These are phyloP conservation scores for Rhinogobio ventralis DNA, from an alignment of 2,797 vertebrate species.

Conservation along the genomic window DNA sequence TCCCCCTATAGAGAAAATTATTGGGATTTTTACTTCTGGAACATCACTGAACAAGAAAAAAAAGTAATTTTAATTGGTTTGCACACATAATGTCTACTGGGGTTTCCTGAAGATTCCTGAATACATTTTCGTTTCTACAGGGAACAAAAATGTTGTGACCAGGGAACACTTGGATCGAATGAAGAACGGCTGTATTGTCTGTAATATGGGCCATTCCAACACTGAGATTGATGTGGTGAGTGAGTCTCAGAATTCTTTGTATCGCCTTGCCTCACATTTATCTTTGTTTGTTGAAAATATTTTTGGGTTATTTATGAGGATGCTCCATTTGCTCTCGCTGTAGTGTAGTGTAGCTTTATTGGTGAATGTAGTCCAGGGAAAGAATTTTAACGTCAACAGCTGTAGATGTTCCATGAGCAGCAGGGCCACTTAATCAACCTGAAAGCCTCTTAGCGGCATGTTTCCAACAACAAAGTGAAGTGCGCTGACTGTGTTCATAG, in stretches of 20 bases:
- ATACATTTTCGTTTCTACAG: slow-evolving; percentile 68
- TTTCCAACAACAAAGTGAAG: slow-evolving; percentile 8
- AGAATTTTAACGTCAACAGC: slow-evolving; percentile 21
- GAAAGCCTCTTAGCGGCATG: slow-evolving; percentile 48
- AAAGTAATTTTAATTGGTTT: not conserved
- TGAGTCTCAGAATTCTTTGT: not conserved
- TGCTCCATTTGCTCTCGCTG: not conserved
- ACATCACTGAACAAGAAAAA: not conserved
- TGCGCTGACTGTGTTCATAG: slow-evolving; percentile 2
- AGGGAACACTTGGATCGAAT: slow-evolving; percentile 95
- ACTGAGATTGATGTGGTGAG: slow-evolving; percentile 98
- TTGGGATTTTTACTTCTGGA: not conserved
- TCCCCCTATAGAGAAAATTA: not conserved
- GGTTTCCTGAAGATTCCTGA: not conserved
- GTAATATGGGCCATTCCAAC: slow-evolving; percentile 99
- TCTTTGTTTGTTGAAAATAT: not conserved
- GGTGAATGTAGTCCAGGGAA: not conserved
- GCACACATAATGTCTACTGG: not conserved
- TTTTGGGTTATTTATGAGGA: not conserved
- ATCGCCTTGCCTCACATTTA: not conserved
- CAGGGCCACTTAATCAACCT: slow-evolving; percentile 35
- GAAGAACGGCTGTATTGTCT: slow-evolving; percentile 98
- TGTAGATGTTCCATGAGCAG: slow-evolving; percentile 33
- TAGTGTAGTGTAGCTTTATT: not conserved
- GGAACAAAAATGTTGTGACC: slow-evolving; percentile 97